Conservation (phyloP, 2,888 invertebrate species). For the Graphium colonna region DNA sequence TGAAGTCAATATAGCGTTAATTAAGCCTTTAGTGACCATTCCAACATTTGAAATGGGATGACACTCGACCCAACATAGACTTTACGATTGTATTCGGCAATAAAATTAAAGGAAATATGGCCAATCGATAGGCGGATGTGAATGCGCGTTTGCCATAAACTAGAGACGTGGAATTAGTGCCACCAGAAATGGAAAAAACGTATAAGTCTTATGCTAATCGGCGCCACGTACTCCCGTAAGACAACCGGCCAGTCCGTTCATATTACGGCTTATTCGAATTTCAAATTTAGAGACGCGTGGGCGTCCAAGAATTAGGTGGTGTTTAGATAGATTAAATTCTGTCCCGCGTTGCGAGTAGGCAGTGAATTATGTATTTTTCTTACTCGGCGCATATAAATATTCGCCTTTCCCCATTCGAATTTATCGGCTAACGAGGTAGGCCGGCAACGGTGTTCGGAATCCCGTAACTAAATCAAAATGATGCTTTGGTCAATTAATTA, state of each 20-base stretch:
- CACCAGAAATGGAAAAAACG: slow-evolving; percentile 59
- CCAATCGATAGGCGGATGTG: slow-evolving; percentile 44
- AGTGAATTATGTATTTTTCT: slow-evolving; percentile 66
- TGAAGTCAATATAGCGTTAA: not conserved
- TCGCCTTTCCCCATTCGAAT: slow-evolving; percentile 49
- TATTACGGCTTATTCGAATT: slow-evolving; percentile 55
- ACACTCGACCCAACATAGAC: slow-evolving; percentile 47
- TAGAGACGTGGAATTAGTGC: slow-evolving; percentile 58
- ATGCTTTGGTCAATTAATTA: slow-evolving; percentile 54
- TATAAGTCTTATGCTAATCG: slow-evolving; percentile 65
- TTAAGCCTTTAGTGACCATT: slow-evolving; percentile 27
- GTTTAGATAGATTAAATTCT: slow-evolving; percentile 69
- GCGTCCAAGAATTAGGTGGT: slow-evolving; percentile 61
- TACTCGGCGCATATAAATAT: slow-evolving; percentile 44
- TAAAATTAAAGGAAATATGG: slow-evolving; percentile 62
- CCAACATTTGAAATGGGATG: slow-evolving; percentile 47
- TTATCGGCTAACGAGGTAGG: slow-evolving; percentile 61
- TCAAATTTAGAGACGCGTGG: slow-evolving; percentile 66
- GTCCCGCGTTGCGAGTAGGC: slow-evolving; percentile 57
- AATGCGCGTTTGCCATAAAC: slow-evolving; percentile 57
- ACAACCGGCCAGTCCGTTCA: slow-evolving; percentile 47
- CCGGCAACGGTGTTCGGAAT: slow-evolving; percentile 40
- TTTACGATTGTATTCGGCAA: slow-evolving; percentile 56
- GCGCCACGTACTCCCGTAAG: slow-evolving; percentile 34
- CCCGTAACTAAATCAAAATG: slow-evolving; percentile 54